A percentile compares a stretch with the other conserved stretches of the same genome.
These are phyloP conservation scores for Chydorus sphaericus DNA, from an alignment of 2,888 invertebrate genomes.

Conservation along the genomic window DNA sequence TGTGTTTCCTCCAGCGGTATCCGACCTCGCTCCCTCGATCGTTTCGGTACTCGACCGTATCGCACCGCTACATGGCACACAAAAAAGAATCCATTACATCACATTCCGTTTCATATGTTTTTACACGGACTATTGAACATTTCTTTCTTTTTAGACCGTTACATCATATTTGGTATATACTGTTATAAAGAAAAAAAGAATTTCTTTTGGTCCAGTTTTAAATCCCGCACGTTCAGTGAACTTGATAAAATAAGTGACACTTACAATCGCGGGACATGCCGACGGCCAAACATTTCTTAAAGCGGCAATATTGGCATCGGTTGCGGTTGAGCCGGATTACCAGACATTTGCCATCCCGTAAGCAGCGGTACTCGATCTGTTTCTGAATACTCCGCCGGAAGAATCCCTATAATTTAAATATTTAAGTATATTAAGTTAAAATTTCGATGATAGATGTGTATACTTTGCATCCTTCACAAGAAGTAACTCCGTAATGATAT, in stretches of 20 bases:
- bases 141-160: not conserved
- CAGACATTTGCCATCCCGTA: slow-evolving; percentile 84
- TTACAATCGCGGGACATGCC: slow-evolving; percentile 96
- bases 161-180: not conserved
- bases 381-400: slow-evolving; percentile 91
- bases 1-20: slow-evolving; percentile 33
- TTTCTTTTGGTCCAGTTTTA: too few species aligned
- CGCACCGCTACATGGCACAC: slow-evolving; percentile 57
- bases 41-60: slow-evolving; percentile 90
- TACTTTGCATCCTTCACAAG: slow-evolving; percentile 97
- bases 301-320: slow-evolving; percentile 89
- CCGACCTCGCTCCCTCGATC: slow-evolving; percentile 63
- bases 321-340: slow-evolving; percentile 86
- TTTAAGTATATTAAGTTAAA: not conserved
- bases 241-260: slow-evolving; percentile 30
- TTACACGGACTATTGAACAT: too few species aligned
- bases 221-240: too few species aligned
- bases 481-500: slow-evolving; percentile 95
- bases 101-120: too few species aligned
- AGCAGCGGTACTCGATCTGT: slow-evolving; percentile 87
- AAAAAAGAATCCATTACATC: slow-evolving; percentile 5
- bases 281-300: slow-evolving; percentile 89
- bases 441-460: not conserved
- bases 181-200: slow-evolving; percentile 16
- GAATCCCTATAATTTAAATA: slow-evolving; percentile 58